phyloP scores from a whole-genome alignment of 1,140 invertebrate genomes.

The Aleiodes sp. region DNA sequence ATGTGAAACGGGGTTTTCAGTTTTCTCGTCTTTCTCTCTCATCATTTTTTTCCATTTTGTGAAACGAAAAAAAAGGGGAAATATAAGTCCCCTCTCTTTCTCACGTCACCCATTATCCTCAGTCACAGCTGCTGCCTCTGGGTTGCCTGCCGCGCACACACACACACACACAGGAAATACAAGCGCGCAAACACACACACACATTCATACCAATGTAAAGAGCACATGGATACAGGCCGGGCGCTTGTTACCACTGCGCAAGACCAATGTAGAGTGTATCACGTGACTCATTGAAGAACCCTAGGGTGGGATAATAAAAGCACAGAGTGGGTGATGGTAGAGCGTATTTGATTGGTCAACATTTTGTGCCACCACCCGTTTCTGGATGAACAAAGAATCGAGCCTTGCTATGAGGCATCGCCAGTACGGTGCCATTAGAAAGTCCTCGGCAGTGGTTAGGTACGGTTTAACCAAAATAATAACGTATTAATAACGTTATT shows the following conservation, averaged over 20 bases:
- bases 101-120: background rate
- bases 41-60: background rate
- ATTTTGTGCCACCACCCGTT: conserved; percentile 26
- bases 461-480: conserved; percentile 39
- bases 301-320: conserved; percentile 22
- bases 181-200: background rate
- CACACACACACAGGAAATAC: background rate
- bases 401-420: conserved; percentile 44
- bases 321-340: conserved; percentile 12
- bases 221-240: no score
- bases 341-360: background rate
- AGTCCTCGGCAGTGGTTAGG: conserved; percentile 52
- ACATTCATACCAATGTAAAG: background rate
- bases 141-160: background rate
- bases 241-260: conserved; percentile 38
- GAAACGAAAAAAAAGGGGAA: background rate
- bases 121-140: background rate
- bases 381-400: conserved; percentile 54
- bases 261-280: conserved; percentile 23
- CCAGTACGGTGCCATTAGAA: conserved; percentile 51
- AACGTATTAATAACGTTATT: no score
- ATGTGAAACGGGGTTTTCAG: conserved; percentile 4
- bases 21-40: background rate
- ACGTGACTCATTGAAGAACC: conserved; percentile 44
- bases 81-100: background rate